Conservation (phyloP, 2,888 invertebrate genomes). For the Cephalotes varians region DNA sequence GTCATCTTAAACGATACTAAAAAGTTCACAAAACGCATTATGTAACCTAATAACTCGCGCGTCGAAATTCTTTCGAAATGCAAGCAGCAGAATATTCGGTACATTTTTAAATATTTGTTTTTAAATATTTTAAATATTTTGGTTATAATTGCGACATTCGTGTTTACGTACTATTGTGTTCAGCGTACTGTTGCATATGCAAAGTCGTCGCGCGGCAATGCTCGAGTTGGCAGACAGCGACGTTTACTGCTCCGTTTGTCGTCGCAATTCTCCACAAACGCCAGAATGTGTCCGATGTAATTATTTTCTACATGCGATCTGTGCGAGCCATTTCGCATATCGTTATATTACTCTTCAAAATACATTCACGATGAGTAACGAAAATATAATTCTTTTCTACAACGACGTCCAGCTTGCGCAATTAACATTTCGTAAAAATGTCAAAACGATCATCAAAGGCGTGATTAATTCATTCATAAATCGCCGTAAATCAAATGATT, state of each 20-base stretch:
- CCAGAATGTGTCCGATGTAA: neutral
- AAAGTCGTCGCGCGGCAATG: neutral
- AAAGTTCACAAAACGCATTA: neutral
- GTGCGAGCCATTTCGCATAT: neutral
- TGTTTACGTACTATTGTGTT: too few relatives aligned
- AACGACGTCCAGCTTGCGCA: neutral
- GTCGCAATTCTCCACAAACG: neutral
- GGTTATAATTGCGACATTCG: neutral
- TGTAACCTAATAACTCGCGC: too few relatives aligned
- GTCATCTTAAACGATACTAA: neutral
- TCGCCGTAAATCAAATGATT: neutral
- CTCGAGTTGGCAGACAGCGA: neutral
- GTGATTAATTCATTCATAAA: constrained; percentile 9
- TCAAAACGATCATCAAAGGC: neutral
- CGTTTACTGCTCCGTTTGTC: neutral
- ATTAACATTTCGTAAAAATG: constrained; percentile 1
- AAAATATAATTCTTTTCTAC: neutral
- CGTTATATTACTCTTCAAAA: neutral
- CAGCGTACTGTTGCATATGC: neutral
- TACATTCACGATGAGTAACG: neutral
- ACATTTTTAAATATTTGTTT: neutral
- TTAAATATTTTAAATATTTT: neutral
- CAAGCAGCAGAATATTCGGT: neutral
- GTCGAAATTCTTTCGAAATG: neutral
- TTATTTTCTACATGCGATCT: neutral